Base-by-base conservation (phyloP, 2,888 invertebrate genomes). In the Leptura quadrifasciata region DNA sequence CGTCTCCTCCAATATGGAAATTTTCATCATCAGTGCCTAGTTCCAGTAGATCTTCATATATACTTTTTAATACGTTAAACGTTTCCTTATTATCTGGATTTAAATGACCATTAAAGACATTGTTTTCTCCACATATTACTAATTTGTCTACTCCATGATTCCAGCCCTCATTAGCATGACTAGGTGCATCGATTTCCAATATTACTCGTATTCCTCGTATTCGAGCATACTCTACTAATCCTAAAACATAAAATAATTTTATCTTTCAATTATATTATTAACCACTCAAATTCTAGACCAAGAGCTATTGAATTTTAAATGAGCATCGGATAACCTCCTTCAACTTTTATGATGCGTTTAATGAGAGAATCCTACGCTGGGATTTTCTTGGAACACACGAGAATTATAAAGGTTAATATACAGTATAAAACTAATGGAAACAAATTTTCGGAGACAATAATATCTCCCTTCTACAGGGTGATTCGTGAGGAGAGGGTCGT, bases 181-280 rank as follows among this genome's bases (percentile, higher is more conserved):
- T 95, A 1, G 97, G 97, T 18, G 96, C 94, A 89, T 97, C 97
- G 74, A 97, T 93, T 90, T 98, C 98, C 0, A 97, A 92, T 73
- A 98, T 90, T 10, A 97, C 93, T 81, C 97, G 92, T 65, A 98
- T 93, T 0, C 97, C 98, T 77, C 96, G 91, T 20, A 94, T 87
- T 80, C 92, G 90, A 0, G 95, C 96, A 85, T 94, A 95, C 54
- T 93, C 92, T 4, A 95, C 93, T 58, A 97, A 90, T 21, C 94
- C 80, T 80, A 27, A 24, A 76, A 78, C 17, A 65, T 2, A 47
- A 24, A 24, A 24, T 24, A 31, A 6, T 31, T 31, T 31, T 5
- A 8, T 31, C 6, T 31, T 8, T 31, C 6, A 31, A 31, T 31
- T 8, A n/a, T n/a, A n/a, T n/a, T n/a, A n/a, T n/a, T n/a, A n/a